Base-by-base conservation (phyloP, 1,140 invertebrate genomes). In the Thaumetopoea pityocampa region DNA sequence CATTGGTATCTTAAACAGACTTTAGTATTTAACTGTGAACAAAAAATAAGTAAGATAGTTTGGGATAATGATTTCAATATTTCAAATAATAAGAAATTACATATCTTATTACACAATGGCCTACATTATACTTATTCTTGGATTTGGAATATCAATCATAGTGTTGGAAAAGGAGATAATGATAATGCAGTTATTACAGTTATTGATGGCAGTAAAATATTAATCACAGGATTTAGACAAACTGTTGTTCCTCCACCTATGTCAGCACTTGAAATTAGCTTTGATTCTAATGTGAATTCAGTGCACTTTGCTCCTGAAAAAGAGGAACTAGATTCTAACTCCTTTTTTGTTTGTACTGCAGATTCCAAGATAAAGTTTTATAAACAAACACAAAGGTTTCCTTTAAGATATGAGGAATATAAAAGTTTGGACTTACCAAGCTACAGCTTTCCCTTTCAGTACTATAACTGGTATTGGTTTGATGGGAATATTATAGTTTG, bases 1-100 rank as follows among this genome's bases (percentile, higher is more conserved):
- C 92, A 96, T 66, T 98, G 95, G 95, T 96, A 96, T 79, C 71
- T 93, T 6, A 97, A 98, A 67, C 92, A 96, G 64, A 89, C 76
- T 29, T 60, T 93, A 2, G 41, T 48, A 5, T 92, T 91, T 62
- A 40, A 67, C 8, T 52, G 65, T 30, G 58, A 80, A 0, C 74
- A 88, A 43, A 67, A 76, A 19, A 62, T 90, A 5, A 63, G 86
- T 1, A 74, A 77, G 42, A 64, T 90, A n/a, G 57, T 81, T 9
- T 96, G 94, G 93, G 90, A 92, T 62, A 85, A 78, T 48, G 67
- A 82, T 14, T 77, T 85, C 51, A 70, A 82, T 32, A 67, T 77
- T 15, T 62, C 76, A 20, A 81, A 87, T 47, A 86, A 87, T 27
- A 88, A 89, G 56, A 86, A 80, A 18, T 56, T 93, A n/a, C 87